These are phyloP conservation scores for Mirounga angustirostris DNA, from an alignment of 2,113 vertebrate species.

Conservation along the genomic window DNA sequence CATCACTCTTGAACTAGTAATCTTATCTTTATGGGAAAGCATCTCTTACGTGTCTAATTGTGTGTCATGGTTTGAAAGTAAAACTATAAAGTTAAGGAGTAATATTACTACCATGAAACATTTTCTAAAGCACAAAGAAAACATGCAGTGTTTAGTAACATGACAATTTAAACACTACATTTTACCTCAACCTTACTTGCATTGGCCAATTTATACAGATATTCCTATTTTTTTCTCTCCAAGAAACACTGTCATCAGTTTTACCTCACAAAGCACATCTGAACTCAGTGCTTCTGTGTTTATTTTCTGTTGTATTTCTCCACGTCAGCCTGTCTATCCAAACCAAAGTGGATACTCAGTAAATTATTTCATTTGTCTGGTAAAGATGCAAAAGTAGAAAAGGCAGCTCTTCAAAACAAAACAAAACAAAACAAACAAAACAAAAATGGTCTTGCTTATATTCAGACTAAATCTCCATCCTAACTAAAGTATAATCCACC, in stretches of 20 bases:
- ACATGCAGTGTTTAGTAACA: not conserved
- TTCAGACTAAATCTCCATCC: not conserved
- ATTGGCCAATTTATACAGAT: not conserved
- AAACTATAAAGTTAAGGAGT: not conserved
- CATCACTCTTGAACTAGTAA: not conserved
- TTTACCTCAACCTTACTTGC: not conserved
- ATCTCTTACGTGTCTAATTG: not conserved
- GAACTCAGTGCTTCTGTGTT: not conserved
- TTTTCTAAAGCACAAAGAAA: not conserved
- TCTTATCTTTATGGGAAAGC: not conserved
- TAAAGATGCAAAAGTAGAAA: not conserved
- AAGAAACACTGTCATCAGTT: not conserved
- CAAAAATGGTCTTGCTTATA: not conserved
- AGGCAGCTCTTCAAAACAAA: not conserved
- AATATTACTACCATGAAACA: not conserved
- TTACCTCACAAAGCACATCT: not conserved
- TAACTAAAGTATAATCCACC: not conserved
- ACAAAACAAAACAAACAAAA: conserved; percentile 10
- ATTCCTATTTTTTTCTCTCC: not conserved
- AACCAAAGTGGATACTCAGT: not conserved
- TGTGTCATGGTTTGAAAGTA: not conserved
- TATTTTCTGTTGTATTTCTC: not conserved
- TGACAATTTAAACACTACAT: not conserved
- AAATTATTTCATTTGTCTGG: not conserved
- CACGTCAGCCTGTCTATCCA: not conserved